These are phyloP conservation scores for Uria aalge DNA, from an alignment of 2,113 vertebrate genomes.

Conservation along the genomic window DNA sequence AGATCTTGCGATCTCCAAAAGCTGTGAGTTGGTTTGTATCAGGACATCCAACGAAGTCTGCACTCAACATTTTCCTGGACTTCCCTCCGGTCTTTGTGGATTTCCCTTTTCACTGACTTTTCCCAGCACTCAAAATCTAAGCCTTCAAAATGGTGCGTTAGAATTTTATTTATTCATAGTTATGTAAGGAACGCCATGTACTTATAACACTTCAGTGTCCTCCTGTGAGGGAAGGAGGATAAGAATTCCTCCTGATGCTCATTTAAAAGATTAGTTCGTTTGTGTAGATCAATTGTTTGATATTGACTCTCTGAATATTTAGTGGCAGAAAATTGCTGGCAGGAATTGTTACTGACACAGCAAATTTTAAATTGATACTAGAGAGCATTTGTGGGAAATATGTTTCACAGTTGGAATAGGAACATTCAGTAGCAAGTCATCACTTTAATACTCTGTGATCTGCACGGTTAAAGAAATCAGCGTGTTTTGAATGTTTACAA, in stretches of 20 bases:
- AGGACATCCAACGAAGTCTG: not conserved
- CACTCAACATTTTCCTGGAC: rapidly evolving
- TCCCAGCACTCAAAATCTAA: not conserved
- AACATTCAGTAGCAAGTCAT: not conserved
- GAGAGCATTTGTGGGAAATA: not conserved
- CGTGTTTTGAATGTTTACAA: not conserved
- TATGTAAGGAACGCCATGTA: rapidly evolving
- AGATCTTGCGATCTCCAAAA: not conserved
- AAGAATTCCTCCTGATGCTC: not conserved
- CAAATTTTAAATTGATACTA: not conserved
- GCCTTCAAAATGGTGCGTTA: not conserved
- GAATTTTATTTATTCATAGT: not conserved
- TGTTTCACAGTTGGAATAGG: not conserved
- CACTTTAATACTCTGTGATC: not conserved
- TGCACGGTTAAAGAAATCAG: not conserved
- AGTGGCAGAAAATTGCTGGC: not conserved
- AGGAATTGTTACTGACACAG: not conserved
- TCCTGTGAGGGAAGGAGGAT: not conserved
- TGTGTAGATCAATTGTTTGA: not conserved
- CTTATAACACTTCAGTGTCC: not conserved
- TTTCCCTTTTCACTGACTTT: not conserved
- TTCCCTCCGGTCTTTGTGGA: not conserved
- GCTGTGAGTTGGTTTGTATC: not conserved
- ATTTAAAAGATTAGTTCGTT: not conserved
- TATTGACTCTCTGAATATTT: conserved; percentile 1